Conservation (phyloP, 2,888 invertebrate species). For the Dysmachus trigonus region DNA sequence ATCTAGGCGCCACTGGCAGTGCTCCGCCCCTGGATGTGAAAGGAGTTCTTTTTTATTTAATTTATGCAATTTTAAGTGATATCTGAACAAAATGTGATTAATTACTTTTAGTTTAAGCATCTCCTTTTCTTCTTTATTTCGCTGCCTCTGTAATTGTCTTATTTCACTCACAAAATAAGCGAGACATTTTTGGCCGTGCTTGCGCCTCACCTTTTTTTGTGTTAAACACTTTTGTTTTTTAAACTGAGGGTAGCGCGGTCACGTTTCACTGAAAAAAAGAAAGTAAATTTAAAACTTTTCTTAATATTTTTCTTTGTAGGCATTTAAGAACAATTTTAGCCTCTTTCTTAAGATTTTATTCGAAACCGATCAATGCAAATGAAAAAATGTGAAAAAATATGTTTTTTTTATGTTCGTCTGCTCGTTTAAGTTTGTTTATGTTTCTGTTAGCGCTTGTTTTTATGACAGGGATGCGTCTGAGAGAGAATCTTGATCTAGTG, state of each 20-base stretch:
- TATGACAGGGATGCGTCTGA: background rate
- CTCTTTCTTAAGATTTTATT: constrained; percentile 31
- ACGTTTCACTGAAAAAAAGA: background rate
- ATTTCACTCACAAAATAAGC: background rate
- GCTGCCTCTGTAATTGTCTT: background rate
- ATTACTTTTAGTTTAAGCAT: constrained; percentile 31
- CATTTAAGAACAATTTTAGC: constrained; percentile 20
- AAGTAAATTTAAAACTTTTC: background rate
- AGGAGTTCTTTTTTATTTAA: constrained; percentile 31
- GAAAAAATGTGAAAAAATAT: constrained; percentile 19
- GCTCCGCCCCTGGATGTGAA: background rate
- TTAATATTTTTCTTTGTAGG: background rate
- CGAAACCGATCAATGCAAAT: constrained; percentile 37
- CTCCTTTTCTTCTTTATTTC: background rate
- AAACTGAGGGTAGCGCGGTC: background rate
- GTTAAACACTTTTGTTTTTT: background rate
- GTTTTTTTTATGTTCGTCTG: constrained; percentile 8
- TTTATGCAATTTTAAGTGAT: constrained; percentile 46
- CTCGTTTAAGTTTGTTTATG: background rate
- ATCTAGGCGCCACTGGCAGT: background rate
- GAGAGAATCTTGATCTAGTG: background rate
- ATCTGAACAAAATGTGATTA: constrained; percentile 47
- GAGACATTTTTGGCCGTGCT: background rate
- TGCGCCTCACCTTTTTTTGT: background rate
- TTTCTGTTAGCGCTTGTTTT: background rate